Evolutionary conservation across 2,888 invertebrate species (phyloP).

Genomic region (Slavum lentiscoides): DNA sequence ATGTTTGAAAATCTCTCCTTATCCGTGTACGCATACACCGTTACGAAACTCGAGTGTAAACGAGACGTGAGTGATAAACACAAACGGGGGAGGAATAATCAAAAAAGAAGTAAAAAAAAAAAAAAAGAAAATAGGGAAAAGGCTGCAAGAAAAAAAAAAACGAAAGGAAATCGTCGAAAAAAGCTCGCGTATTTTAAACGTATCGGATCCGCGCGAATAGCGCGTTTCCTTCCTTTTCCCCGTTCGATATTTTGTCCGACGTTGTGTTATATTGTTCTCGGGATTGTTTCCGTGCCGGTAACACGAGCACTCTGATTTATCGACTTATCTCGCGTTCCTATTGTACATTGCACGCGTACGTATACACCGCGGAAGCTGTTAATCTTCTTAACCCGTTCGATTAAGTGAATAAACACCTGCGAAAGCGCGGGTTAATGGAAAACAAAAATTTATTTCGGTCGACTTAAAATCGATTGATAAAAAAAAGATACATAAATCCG

Average conservation of each 20-base stretch:
- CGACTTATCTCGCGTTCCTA: not conserved
- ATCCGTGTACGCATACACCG: no score
- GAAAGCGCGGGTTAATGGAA: no score
- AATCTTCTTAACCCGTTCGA: not conserved
- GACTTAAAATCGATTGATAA: no score
- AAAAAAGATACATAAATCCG: no score
- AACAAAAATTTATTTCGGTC: no score
- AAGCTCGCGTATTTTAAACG: not conserved
- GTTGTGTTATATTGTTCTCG: slow-evolving; percentile 11
- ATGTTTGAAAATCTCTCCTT: no score
- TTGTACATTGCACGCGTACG: no score
- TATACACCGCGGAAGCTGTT: not conserved
- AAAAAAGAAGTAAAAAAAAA: not conserved
- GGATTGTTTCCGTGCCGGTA: not conserved
- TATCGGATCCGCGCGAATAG: slow-evolving; percentile 26
- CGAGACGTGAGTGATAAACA: no score
- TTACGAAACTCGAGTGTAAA: no score
- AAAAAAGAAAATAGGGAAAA: not conserved
- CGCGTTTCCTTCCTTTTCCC: slow-evolving; percentile 27
- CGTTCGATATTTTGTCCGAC: slow-evolving; percentile 19
- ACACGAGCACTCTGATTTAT: slow-evolving; percentile 9
- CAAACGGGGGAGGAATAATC: no score
- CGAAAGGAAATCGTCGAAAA: not conserved
- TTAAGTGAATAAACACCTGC: no score
- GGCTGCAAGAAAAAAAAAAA: not conserved